A percentile compares a stretch with the other conserved stretches of the same genome.
Conservation (phyloP, 2,888 invertebrate species). For the Heliothis peltigera region DNA sequence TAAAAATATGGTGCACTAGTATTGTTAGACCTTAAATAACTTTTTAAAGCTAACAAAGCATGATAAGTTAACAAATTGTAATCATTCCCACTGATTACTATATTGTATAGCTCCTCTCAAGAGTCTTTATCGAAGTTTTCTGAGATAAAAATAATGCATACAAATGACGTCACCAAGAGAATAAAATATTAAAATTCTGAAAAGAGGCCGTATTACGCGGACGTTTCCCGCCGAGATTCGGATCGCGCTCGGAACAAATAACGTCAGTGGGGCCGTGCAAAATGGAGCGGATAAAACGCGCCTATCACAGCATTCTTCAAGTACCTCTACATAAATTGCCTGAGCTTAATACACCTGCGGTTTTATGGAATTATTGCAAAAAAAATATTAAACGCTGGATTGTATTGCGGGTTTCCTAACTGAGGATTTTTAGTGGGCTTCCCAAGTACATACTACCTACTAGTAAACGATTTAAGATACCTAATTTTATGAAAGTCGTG, state of each 20-base stretch:
- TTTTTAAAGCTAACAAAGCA: too few species aligned
- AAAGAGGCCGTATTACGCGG: slow-evolving; percentile 55
- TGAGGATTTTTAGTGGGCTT: neutral
- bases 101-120: too few species aligned
- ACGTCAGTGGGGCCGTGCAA: slow-evolving; percentile 57
- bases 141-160: slow-evolving; percentile 39
- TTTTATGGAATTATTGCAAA: slow-evolving; percentile 39
- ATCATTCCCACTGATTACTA: too few species aligned
- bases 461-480: too few species aligned
- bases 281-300: slow-evolving; percentile 62
- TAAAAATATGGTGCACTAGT: too few species aligned
- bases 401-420: slow-evolving; percentile 2
- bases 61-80: slow-evolving; percentile 16
- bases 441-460: neutral
- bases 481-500: too few species aligned
- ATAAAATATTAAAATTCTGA: slow-evolving; percentile 62
- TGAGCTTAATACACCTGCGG: slow-evolving; percentile 47
- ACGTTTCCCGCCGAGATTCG: slow-evolving; percentile 58
- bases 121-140: slow-evolving; percentile 17
- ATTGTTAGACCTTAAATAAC: too few species aligned
- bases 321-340: slow-evolving; percentile 59
- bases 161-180: slow-evolving; percentile 53
- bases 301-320: slow-evolving; percentile 59
- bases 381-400: slow-evolving; percentile 11
- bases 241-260: slow-evolving; percentile 60